These are phyloP conservation scores for Dallia pectoralis DNA, from an alignment of 2,797 vertebrate species.

Conservation along the genomic window DNA sequence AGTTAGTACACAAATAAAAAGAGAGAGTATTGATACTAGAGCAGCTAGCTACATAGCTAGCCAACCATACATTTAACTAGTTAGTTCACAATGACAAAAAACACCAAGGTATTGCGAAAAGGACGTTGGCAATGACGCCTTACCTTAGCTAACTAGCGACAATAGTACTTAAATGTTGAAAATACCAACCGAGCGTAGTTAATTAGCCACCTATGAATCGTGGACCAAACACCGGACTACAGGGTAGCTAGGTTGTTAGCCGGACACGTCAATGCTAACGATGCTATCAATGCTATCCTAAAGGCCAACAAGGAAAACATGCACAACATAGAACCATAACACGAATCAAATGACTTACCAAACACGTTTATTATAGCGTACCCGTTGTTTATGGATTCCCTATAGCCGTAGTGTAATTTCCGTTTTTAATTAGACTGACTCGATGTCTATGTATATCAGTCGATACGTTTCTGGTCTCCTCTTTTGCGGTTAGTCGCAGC, in stretches of 20 bases:
- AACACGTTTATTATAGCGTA: constrained; percentile 14
- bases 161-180: too few species aligned
- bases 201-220: neutral
- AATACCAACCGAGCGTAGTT: too few species aligned
- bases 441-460: constrained; percentile 18
- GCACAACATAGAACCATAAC: neutral
- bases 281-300: neutral
- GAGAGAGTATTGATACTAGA: too few species aligned
- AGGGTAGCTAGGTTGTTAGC: neutral
- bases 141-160: too few species aligned
- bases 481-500: constrained; percentile 37
- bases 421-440: neutral
- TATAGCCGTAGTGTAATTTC: constrained; percentile 36
- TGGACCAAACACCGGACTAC: neutral
- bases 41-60: too few species aligned
- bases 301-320: constrained; percentile 20
- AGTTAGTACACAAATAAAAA: too few species aligned
- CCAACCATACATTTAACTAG: too few species aligned
- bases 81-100: too few species aligned
- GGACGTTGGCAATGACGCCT: too few species aligned
- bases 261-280: neutral
- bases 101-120: too few species aligned
- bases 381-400: constrained; percentile 20
- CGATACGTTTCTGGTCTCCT: constrained; percentile 24
- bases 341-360: constrained; percentile 53